Base-by-base conservation (phyloP, 2,888 invertebrate species). In the Nemapogon koenigi region DNA sequence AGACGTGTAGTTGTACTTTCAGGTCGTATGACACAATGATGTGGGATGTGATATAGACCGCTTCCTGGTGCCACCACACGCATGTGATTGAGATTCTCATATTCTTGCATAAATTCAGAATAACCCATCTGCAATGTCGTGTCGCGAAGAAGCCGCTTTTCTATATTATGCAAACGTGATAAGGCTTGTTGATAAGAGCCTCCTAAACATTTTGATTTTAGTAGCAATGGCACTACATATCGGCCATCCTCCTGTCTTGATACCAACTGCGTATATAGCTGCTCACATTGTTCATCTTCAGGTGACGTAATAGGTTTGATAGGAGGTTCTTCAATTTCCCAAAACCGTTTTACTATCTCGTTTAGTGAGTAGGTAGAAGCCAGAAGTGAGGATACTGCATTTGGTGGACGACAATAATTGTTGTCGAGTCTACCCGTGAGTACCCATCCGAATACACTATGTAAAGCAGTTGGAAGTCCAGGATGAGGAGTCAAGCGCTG, bases 321-420 rank as follows among this genome's bases (percentile, higher is more conserved):
- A 6, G 39, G 39, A n/a, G 39, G 37, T 15, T 41, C 39, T 32
- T 41, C 41, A 22, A 41, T 17, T 17, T 41, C 41, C 41, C 41
- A 41, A 25, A n/a, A n/a, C n/a, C n/a, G n/a, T n/a, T n/a, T n/a
- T n/a, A n/a, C n/a, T n/a, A n/a, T n/a, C n/a, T n/a, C 11, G 14
- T 41, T 39, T 2, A 37, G 14, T 3, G 17, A 15, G 13, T 15
- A 11, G 1, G 35, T 31, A 25, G 35, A 36, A 11, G 27, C 29
- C 2, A 38, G 10, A 2, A 31, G 25, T 8, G 30, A 30, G 13
- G 31, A 31, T 8, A 16, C 16, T 11, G 19, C 27, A 8, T 14
- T 4, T 14, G 25, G 4, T 2, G 31, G 18, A 8, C 33, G 35
- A 4, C 3, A 10, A n/a, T n/a, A n/a, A 13, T n/a, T 8, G 4